Evolutionary conservation across 2,113 vertebrate species (phyloP).

Genomic region (Leptosomus discolor): DNA sequence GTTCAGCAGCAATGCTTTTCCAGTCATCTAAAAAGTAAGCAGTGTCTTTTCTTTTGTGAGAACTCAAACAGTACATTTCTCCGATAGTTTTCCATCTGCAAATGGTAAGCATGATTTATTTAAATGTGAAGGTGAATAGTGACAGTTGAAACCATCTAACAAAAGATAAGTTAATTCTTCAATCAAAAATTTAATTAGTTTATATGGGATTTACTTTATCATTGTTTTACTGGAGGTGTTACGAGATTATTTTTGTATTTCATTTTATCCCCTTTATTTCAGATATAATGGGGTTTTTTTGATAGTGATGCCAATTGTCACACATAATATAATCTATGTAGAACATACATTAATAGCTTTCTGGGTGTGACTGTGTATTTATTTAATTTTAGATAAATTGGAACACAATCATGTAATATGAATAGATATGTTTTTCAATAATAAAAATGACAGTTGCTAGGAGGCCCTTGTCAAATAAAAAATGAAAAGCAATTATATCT

Average conservation of each 20-base stretch:
- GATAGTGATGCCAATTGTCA: background rate
- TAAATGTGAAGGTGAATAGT: background rate
- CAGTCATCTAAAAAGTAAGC: conserved; percentile 24
- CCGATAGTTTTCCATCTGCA: background rate
- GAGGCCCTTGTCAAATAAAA: background rate
- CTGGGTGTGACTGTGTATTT: background rate
- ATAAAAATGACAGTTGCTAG: background rate
- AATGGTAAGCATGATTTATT: conserved; percentile 11
- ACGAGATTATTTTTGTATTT: background rate
- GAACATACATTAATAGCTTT: background rate
- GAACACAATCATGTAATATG: background rate
- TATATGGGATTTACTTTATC: background rate
- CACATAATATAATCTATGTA: background rate
- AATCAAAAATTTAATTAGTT: conserved; percentile 22
- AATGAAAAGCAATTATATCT: background rate
- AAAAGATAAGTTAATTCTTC: conserved; percentile 9
- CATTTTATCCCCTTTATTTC: background rate
- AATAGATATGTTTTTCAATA: background rate
- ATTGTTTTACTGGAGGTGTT: background rate
- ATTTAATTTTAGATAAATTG: background rate
- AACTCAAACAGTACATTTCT: conserved; percentile 35
- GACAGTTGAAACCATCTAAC: background rate
- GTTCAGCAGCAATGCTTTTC: conserved; percentile 20
- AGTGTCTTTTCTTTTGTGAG: background rate
- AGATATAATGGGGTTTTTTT: background rate